Percentiles rank a stretch among this genome's conserved stretches.
Evolutionary conservation across 2,113 vertebrate genomes (phyloP).

Genomic region (Speoplatyrhinus poulsoni): DNA sequence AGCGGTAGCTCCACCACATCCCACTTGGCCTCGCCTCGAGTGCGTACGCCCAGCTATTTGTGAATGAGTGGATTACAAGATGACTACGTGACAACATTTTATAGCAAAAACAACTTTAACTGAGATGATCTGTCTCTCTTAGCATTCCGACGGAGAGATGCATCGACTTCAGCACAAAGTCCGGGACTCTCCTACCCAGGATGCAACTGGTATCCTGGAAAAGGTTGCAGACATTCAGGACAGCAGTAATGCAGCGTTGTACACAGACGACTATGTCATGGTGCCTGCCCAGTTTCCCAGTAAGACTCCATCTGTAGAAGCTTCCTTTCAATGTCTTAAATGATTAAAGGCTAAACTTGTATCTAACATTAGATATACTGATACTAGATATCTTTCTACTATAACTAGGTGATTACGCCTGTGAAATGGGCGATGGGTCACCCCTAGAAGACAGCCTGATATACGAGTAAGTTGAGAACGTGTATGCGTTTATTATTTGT

Average conservation of each 20-base stretch:
- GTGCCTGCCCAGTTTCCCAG: slow-evolving; percentile 87
- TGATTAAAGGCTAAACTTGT: too few species aligned
- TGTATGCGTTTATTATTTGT: neutral
- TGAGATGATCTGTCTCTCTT: neutral
- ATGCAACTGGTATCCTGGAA: slow-evolving; percentile 74
- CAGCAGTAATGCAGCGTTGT: slow-evolving; percentile 81
- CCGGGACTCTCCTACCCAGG: slow-evolving; percentile 69
- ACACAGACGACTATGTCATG: slow-evolving; percentile 91
- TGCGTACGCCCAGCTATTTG: slow-evolving; percentile 65
- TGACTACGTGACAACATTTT: neutral
- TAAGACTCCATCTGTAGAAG: slow-evolving; percentile 58
- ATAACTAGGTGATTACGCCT: slow-evolving; percentile 79
- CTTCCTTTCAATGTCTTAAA: too few species aligned
- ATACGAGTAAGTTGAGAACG: neutral
- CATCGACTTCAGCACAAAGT: slow-evolving; percentile 78
- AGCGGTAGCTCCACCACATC: slow-evolving; percentile 89
- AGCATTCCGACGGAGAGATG: slow-evolving; percentile 86
- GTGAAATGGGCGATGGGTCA: slow-evolving; percentile 77
- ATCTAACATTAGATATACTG: too few species aligned
- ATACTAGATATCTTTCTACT: slow-evolving; percentile 11
- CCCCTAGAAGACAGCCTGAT: slow-evolving; percentile 77
- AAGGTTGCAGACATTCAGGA: slow-evolving; percentile 81
- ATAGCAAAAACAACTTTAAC: too few species aligned
- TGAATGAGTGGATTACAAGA: neutral
- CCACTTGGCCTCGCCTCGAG: slow-evolving; percentile 88